These are phyloP conservation scores for Holothuria leucospilota DNA, from an alignment of 53 echinoderm and acorn worm genomes.

Conservation along the genomic window DNA sequence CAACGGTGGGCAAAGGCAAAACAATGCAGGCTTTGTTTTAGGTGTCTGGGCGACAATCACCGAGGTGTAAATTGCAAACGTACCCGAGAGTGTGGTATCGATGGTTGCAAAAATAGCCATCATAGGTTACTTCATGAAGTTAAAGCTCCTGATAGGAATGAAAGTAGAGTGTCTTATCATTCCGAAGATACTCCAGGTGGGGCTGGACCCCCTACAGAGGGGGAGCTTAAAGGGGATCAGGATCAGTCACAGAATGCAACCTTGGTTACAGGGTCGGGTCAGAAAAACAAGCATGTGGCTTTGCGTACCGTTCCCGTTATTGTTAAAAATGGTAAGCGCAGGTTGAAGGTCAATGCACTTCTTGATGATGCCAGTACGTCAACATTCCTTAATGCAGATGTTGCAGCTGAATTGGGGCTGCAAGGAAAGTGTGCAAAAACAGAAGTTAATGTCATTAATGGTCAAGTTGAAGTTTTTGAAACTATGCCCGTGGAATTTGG, in stretches of 20 bases:
- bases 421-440: neutral
- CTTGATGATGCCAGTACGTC: neutral
- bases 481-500: constrained; percentile 8
- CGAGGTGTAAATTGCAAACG: neutral
- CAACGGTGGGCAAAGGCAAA: constrained; percentile 9
- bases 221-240: too few species aligned
- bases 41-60: neutral
- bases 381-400: constrained; percentile 11
- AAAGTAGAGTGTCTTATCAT: neutral
- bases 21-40: neutral
- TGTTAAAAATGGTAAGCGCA: constrained; percentile 21
- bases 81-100: constrained; percentile 10
- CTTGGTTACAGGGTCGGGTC: neutral
- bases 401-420: constrained; percentile 26
- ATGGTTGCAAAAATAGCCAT: neutral
- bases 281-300: neutral
- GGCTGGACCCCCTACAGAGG: neutral
- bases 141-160: neutral
- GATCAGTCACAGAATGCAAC: neutral
- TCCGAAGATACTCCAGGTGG: neutral
- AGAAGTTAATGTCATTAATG: constrained; percentile 20
- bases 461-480: constrained; percentile 14
- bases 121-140: constrained; percentile 32
- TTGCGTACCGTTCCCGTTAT: constrained; percentile 32
- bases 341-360: constrained; percentile 38